phyloP scores from a whole-genome alignment of 2,888 invertebrate genomes.

The Minunthozetes semirufus region DNA sequence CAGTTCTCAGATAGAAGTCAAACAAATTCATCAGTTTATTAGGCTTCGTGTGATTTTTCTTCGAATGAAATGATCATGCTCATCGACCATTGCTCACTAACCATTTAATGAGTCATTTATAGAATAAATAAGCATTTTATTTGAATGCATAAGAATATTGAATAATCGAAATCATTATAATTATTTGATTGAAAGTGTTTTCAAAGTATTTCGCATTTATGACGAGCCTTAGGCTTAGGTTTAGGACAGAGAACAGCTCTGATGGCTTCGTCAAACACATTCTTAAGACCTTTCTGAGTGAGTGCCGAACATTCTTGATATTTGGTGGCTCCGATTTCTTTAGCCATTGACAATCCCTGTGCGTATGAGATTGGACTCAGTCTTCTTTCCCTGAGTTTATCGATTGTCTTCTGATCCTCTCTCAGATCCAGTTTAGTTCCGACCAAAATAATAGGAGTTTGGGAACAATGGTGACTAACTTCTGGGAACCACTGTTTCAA shows the following conservation, averaged over 20 bases:
- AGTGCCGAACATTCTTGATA: conserved; percentile 96
- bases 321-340: conserved; percentile 92
- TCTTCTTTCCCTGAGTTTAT: conserved; percentile 93
- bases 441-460: conserved; percentile 96
- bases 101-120: too few relatives aligned
- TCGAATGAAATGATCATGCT: too few relatives aligned
- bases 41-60: too few relatives aligned
- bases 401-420: conserved; percentile 90
- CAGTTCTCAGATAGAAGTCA: too few relatives aligned
- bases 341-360: conserved; percentile 91
- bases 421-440: conserved; percentile 99
- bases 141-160: too few relatives aligned
- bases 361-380: conserved; percentile 93
- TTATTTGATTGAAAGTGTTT: too few relatives aligned
- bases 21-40: too few relatives aligned
- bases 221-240: conserved; percentile 64
- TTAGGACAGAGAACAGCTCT: conserved; percentile 95
- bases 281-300: conserved; percentile 95
- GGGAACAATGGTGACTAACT: conserved; percentile 98
- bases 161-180: too few relatives aligned
- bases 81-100: too few relatives aligned
- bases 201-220: conserved; percentile 63
- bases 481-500: conserved; percentile 99
- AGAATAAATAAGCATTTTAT: too few relatives aligned
- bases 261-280: conserved; percentile 99